Evolutionary conservation across 2,797 vertebrate genomes (phyloP), one percentile per base, ranked within the genome.

Genomic region (Microcaecilia unicolor): DNA sequence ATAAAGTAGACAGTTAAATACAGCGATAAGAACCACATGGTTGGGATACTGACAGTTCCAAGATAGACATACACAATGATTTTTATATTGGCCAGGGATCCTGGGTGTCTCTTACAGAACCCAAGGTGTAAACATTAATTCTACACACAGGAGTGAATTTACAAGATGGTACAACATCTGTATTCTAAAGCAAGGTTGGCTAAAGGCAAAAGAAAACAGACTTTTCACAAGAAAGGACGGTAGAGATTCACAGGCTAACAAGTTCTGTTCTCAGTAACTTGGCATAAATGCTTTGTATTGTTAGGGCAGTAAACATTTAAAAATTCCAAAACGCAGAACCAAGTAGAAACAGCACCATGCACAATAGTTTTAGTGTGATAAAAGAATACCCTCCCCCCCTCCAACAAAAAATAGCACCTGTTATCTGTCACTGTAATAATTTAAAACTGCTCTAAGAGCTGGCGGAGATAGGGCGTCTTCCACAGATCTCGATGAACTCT

Each of bases 401-500:
- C n/a, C n/a, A n/a, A 63, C 71, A 56, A 53, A 52, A 66, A 65
- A 55, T 77, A 83, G 83, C 81, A 83, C 81, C 80, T 67, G 67
- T 54, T 68, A 64, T 71, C 60, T 49, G 67, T 48, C 58, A 54
- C 67, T 30, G 67, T 17, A 55, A 57, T 37, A 33, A 22, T 58
- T 90, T 80, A 99, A 75, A 99, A 94, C 81, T 97, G 91, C 61
- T 97, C 90, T 62, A 99, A 82, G 30, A 98, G 85, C 48, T 96
- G 93, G 39, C 90, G 89, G 48, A 97, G 87, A 69, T 98, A 98
- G 0, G 95, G 90, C 22, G 87, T 91, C 78, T 84, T 91, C 27
- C 86, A 85, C 37, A 99, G 83, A 68, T 91, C 89, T 55, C 93
- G 76, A 52, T 75, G 88, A 41, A 93, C 84, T 42, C 84, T 75